Conservation (phyloP, 2,113 vertebrate genomes). For the Copsychus sechellarum region DNA sequence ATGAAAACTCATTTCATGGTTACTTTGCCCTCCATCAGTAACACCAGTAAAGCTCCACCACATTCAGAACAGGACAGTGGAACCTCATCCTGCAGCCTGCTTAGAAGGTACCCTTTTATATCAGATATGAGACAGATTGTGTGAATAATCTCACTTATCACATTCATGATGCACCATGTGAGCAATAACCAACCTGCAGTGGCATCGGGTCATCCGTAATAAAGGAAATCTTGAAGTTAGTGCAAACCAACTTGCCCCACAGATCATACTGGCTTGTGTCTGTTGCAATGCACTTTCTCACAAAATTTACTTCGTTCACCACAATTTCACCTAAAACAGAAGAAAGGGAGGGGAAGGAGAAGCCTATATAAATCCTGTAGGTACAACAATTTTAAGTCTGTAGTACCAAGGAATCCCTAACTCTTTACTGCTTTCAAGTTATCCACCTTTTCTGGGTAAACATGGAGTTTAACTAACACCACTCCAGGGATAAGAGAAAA, state of each 20-base stretch:
- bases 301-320: slow-evolving; percentile 96
- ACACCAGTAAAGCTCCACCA: background rate
- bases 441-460: background rate
- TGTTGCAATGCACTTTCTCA: slow-evolving; percentile 92
- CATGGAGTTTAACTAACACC: background rate
- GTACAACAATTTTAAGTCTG: background rate
- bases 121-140: background rate
- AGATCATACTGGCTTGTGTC: slow-evolving; percentile 91
- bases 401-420: background rate
- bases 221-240: slow-evolving; percentile 98
- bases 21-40: background rate
- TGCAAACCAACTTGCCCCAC: slow-evolving; percentile 96
- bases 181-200: slow-evolving; percentile 80
- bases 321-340: slow-evolving; percentile 88
- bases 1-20: background rate
- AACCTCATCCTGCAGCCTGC: background rate
- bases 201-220: slow-evolving; percentile 86
- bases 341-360: background rate
- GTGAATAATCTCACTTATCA: background rate
- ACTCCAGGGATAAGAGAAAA: background rate
- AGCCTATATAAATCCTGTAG: background rate
- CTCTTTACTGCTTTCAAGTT: background rate
- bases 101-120: background rate
- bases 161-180: background rate
- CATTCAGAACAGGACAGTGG: background rate